phyloP scores from a whole-genome alignment of 2,797 vertebrate genomes.

The Salmo trutta region DNA sequence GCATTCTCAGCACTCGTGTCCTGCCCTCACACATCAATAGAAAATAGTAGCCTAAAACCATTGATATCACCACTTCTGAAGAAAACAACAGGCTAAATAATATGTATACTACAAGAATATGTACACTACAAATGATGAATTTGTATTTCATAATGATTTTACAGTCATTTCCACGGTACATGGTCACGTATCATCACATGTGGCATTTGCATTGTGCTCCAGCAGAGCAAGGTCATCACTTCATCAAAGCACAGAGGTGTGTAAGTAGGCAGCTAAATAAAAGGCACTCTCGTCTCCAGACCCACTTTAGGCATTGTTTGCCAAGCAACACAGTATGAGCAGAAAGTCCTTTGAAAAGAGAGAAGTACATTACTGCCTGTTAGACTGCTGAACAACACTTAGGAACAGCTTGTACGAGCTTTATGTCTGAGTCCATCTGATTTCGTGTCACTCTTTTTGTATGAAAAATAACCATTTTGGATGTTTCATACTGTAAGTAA shows the following conservation, averaged over 20 bases:
- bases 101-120: too few species aligned
- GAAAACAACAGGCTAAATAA: not conserved
- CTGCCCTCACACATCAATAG: not conserved
- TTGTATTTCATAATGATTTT: not conserved
- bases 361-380: not conserved
- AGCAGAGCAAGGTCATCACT: not conserved
- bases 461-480: too few species aligned
- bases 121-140: too few species aligned
- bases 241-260: not conserved
- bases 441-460: not conserved
- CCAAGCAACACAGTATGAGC: not conserved
- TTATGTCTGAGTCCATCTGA: not conserved
- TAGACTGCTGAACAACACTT: not conserved
- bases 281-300: not conserved
- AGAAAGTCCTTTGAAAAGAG: not conserved
- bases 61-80: not conserved
- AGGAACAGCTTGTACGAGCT: not conserved
- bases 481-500: constrained; percentile 55
- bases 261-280: not conserved
- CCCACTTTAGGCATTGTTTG: not conserved
- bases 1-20: not conserved
- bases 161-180: not conserved
- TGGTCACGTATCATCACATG: not conserved
- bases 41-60: not conserved
- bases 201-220: not conserved